Conservation (phyloP, 1,140 invertebrate species). For the Diprion similis region DNA sequence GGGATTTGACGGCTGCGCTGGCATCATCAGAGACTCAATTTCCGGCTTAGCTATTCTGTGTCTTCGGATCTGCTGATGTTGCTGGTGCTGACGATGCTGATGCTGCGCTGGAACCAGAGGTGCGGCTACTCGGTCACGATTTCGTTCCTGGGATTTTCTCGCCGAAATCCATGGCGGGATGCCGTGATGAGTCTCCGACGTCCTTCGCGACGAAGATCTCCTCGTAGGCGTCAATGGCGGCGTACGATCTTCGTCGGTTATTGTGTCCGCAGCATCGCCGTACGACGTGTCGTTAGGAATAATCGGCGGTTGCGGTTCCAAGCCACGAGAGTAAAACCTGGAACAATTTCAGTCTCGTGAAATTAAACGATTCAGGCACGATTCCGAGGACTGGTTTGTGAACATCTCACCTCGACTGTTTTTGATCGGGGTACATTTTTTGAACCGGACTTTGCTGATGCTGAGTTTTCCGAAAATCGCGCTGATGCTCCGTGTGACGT, state of each 20-base stretch:
- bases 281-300: conserved; percentile 3
- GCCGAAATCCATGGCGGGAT: not conserved
- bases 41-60: conserved; percentile 23
- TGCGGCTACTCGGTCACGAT: not conserved
- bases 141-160: not conserved
- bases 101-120: not conserved
- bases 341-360: not conserved
- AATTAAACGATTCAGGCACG: not conserved
- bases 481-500: conserved; percentile 19
- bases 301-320: not conserved
- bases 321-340: not conserved
- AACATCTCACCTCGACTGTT: not conserved
- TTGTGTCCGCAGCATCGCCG: conserved; percentile 3
- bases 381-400: not conserved
- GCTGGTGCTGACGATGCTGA: not conserved
- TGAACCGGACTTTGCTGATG: not conserved
- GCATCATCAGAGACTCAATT: conserved; percentile 23
- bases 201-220: conserved; percentile 29
- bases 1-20: conserved; percentile 14
- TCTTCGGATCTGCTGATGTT: conserved; percentile 4
- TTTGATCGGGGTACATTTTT: conserved; percentile 4
- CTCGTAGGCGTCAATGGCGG: conserved; percentile 29
- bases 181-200: not conserved
- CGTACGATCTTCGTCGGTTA: conserved; percentile 20
- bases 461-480: conserved; percentile 21